Evolutionary conservation across 2,797 vertebrate genomes (phyloP).

Genomic region (Astyanax mexicanus): DNA sequence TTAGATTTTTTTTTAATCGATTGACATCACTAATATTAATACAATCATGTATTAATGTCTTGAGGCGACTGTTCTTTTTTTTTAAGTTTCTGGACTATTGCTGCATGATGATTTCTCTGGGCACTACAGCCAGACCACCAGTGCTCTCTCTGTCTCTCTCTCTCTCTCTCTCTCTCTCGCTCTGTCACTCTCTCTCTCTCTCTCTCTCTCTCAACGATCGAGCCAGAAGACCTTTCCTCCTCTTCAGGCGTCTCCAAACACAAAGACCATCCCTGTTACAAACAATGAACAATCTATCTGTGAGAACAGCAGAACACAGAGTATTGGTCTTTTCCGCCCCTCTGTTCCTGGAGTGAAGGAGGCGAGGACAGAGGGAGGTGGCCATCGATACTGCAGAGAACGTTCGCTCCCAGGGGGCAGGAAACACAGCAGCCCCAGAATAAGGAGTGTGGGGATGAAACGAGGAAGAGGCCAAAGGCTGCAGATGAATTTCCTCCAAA

Average conservation of each 20-base stretch:
- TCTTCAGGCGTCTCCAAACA: conserved; percentile 74
- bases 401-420: conserved; percentile 34
- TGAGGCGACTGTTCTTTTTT: no score
- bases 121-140: no score
- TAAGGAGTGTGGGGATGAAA: conserved; percentile 15
- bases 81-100: no score
- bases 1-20: no score
- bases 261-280: conserved; percentile 78
- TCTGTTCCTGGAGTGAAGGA: conserved; percentile 66
- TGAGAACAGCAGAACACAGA: conserved; percentile 69
- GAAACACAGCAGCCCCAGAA: conserved; percentile 43
- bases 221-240: conserved; percentile 66
- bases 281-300: conserved; percentile 85
- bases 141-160: no score
- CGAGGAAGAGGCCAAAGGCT: conserved; percentile 34
- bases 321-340: conserved; percentile 72
- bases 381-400: conserved; percentile 52
- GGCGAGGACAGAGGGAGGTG: conserved; percentile 62
- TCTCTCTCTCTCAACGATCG: no score
- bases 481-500: conserved; percentile 34
- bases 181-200: no score
- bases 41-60: no score
- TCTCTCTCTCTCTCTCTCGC: no score
- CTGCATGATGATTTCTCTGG: no score
- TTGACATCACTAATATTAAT: no score